Evolutionary conservation across 2,888 invertebrate species (phyloP).

Genomic region (Oxytorus armatus): DNA sequence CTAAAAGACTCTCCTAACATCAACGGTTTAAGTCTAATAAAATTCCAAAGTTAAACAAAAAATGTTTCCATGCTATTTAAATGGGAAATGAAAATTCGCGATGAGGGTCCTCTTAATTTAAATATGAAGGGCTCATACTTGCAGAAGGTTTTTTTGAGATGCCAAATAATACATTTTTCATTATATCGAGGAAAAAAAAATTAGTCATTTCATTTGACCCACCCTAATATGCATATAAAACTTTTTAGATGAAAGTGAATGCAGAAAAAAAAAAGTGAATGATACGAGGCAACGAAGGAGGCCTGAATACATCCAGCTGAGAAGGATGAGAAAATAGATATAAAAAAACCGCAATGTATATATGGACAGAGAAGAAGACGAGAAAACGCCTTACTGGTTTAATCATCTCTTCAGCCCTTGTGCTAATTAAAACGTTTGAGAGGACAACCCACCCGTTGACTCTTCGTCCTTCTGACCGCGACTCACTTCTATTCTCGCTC

Average conservation of each 20-base stretch:
- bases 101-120: too few species aligned
- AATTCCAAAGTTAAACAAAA: too few species aligned
- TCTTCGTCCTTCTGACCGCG: slow-evolving; percentile 39
- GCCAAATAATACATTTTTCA: too few species aligned
- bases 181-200: too few species aligned
- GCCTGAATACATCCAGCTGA: slow-evolving; percentile 40
- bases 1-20: too few species aligned
- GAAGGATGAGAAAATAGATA: slow-evolving; percentile 42
- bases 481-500: neutral
- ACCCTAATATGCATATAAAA: too few species aligned
- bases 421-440: slow-evolving; percentile 76
- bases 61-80: too few species aligned
- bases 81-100: too few species aligned
- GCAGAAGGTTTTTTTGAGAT: too few species aligned
- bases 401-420: slow-evolving; percentile 69
- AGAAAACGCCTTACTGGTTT: slow-evolving; percentile 57
- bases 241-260: neutral
- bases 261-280: slow-evolving; percentile 21
- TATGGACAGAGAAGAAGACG: slow-evolving; percentile 32
- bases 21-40: too few species aligned
- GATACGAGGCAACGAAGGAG: slow-evolving; percentile 60
- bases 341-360: slow-evolving; percentile 14
- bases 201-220: too few species aligned
- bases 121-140: too few species aligned
- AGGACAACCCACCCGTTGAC: slow-evolving; percentile 40